Percentiles rank a stretch among this genome's conserved stretches.
Conservation (phyloP, 2,113 vertebrate species). For the Cettia cetti region DNA sequence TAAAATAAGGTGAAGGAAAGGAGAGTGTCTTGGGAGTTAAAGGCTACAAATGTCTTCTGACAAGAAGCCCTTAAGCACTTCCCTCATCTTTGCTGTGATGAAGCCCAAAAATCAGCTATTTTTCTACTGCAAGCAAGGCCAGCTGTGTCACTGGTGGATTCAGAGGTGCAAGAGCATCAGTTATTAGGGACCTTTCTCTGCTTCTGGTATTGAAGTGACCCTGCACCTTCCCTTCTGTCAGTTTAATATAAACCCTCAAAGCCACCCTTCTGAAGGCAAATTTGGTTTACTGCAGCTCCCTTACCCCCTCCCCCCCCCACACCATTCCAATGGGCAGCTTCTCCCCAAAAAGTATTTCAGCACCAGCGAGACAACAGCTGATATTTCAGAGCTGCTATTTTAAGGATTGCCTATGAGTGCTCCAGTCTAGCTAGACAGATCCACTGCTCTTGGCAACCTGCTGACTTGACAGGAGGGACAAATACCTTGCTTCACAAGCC, state of each 20-base stretch:
- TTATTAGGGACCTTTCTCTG: background rate
- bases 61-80: background rate
- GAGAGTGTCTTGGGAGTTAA: background rate
- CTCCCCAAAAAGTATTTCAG: background rate
- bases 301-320: fast-evolving
- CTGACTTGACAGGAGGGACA: conserved; percentile 2
- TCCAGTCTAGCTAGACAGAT: background rate
- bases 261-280: background rate
- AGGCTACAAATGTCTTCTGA: background rate
- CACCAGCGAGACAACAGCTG: background rate
- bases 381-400: conserved; percentile 13
- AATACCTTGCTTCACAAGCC: background rate
- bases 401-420: background rate
- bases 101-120: background rate
- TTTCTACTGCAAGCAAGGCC: background rate
- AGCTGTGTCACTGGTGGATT: background rate
- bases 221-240: background rate
- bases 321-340: background rate
- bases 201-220: background rate
- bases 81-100: background rate
- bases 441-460: background rate
- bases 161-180: background rate
- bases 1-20: background rate
- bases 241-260: background rate
- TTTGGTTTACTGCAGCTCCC: background rate